These are phyloP conservation scores for Candoia aspera DNA, from an alignment of 2,113 vertebrate species.

Conservation along the genomic window DNA sequence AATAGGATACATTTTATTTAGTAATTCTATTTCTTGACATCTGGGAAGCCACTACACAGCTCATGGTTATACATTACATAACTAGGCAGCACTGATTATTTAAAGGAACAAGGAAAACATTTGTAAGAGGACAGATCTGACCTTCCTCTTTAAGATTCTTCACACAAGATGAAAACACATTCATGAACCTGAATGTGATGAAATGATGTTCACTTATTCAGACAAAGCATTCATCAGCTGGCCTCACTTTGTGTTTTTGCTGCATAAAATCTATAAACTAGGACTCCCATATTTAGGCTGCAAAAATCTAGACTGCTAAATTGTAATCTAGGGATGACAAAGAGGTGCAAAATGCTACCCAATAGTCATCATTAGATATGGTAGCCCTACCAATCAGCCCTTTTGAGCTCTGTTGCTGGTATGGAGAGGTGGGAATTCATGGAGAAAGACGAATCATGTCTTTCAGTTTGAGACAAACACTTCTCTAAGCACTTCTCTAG, in stretches of 20 bases:
- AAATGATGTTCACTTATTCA: not conserved
- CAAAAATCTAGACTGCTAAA: no score
- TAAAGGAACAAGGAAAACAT: not conserved
- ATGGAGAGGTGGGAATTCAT: no score
- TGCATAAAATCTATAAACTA: no score
- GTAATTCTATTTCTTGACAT: conserved; percentile 7
- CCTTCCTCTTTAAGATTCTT: not conserved
- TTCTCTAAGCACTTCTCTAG: no score
- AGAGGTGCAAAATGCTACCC: no score
- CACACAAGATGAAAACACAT: not conserved
- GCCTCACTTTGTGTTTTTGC: not conserved
- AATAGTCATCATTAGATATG: no score
- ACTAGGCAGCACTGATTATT: not conserved
- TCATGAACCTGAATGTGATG: no score
- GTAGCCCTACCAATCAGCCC: no score
- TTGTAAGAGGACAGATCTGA: not conserved
- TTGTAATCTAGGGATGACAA: no score
- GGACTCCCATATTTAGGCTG: not conserved
- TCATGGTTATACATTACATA: not conserved
- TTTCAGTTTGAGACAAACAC: no score
- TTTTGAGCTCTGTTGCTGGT: no score
- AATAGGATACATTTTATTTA: conserved; percentile 17
- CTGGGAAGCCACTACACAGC: not conserved
- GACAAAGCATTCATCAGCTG: not conserved
- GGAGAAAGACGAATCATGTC: no score